Conservation (phyloP, 2,113 vertebrate genomes). For the Pseudopipra pipra region DNA sequence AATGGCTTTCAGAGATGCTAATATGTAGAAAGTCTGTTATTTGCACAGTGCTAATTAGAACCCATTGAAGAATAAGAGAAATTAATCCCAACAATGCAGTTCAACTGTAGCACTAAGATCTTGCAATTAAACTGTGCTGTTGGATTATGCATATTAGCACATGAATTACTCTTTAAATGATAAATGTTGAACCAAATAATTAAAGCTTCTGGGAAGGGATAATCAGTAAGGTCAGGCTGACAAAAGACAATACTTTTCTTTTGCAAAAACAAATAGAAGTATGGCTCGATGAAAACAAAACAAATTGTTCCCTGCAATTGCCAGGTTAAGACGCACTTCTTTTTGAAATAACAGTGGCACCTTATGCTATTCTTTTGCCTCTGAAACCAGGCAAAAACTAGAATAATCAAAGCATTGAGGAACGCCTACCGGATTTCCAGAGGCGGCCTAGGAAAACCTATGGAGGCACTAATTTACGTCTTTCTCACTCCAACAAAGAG, state of each 20-base stretch:
- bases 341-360: background rate
- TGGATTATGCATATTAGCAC: background rate
- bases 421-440: background rate
- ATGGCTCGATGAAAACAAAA: background rate
- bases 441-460: background rate
- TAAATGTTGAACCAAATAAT: background rate
- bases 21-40: background rate
- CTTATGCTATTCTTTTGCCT: background rate
- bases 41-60: background rate
- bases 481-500: background rate
- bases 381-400: background rate
- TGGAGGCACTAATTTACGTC: rapidly evolving
- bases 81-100: background rate
- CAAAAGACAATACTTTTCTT: background rate
- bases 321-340: background rate
- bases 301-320: background rate
- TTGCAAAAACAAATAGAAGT: background rate
- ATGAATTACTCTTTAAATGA: background rate
- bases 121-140: background rate
- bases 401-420: background rate
- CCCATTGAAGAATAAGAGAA: background rate
- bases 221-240: background rate
- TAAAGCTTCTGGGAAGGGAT: background rate
- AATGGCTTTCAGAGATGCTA: background rate
- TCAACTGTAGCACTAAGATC: background rate